Evolutionary conservation across 2,888 invertebrate species (phyloP).

Genomic region (Agrenia bidenticulata): DNA sequence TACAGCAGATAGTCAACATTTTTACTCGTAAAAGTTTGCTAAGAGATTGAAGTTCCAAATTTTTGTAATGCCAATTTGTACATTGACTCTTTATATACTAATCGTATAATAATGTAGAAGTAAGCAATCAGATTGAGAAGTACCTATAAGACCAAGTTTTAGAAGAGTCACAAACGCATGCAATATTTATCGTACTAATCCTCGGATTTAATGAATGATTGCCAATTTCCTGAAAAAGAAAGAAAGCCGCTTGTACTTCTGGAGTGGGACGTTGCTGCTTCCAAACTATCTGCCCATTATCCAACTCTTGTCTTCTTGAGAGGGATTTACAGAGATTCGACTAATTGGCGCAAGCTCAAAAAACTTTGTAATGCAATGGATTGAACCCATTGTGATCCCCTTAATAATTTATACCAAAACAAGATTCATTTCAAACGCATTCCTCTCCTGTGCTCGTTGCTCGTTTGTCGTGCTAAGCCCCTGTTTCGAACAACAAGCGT

Average conservation of each 20-base stretch:
- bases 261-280: too few relatives aligned
- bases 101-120: background rate
- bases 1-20: background rate
- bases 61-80: conserved; percentile 10
- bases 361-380: conserved; percentile 29
- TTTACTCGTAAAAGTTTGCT: conserved; percentile 1
- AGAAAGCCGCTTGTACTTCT: background rate
- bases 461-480: conserved; percentile 12
- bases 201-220: background rate
- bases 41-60: conserved; percentile 9
- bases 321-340: conserved; percentile 16
- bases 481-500: background rate
- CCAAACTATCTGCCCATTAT: too few relatives aligned
- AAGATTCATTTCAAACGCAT: conserved; percentile 31
- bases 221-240: conserved; percentile 3
- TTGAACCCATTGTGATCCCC: conserved; percentile 23
- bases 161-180: conserved; percentile 5
- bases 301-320: background rate
- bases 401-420: conserved; percentile 33
- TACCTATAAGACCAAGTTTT: background rate
- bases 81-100: background rate
- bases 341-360: conserved; percentile 35
- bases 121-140: too few relatives aligned
- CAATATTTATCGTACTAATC: conserved; percentile 6
- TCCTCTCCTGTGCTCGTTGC: conserved; percentile 2